These are phyloP conservation scores for Cyclophora punctaria DNA, from an alignment of 2,888 invertebrate genomes.

Conservation along the genomic window DNA sequence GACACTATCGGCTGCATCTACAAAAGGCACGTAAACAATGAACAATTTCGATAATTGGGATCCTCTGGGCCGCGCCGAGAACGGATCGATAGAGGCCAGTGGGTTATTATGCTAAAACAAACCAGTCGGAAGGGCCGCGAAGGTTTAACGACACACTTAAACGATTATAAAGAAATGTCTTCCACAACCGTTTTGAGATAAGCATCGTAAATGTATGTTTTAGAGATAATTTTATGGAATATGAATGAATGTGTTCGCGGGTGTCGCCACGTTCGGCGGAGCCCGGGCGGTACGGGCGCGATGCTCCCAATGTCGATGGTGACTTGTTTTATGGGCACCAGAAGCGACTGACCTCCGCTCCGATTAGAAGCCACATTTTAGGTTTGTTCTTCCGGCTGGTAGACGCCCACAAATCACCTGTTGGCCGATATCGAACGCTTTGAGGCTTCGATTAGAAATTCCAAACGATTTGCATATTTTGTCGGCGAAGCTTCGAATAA, in stretches of 20 bases:
- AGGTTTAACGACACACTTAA: constrained; percentile 22
- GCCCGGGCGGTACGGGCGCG: constrained; percentile 12
- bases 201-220: constrained; percentile 23
- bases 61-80: constrained; percentile 15
- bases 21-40: constrained; percentile 25
- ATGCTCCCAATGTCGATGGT: constrained; percentile 29
- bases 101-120: constrained; percentile 19
- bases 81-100: constrained; percentile 18
- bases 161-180: constrained; percentile 22
- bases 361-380: constrained; percentile 30
- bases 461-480: constrained; percentile 46
- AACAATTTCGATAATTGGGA: constrained; percentile 34
- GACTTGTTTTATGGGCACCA: constrained; percentile 41
- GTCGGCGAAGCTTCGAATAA: constrained; percentile 30
- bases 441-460: constrained; percentile 28
- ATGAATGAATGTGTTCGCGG: constrained; percentile 38
- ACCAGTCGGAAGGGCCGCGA: constrained; percentile 18
- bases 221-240: constrained; percentile 25
- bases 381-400: constrained; percentile 44
- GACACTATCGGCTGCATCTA: constrained; percentile 11
- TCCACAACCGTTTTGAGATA: constrained; percentile 20
- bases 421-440: constrained; percentile 24
- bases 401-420: constrained; percentile 43
- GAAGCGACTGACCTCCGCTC: constrained; percentile 43
- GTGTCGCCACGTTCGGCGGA: constrained; percentile 24